Base-by-base conservation (phyloP, 1,140 invertebrate genomes). In the Centruroides sculpturatus region DNA sequence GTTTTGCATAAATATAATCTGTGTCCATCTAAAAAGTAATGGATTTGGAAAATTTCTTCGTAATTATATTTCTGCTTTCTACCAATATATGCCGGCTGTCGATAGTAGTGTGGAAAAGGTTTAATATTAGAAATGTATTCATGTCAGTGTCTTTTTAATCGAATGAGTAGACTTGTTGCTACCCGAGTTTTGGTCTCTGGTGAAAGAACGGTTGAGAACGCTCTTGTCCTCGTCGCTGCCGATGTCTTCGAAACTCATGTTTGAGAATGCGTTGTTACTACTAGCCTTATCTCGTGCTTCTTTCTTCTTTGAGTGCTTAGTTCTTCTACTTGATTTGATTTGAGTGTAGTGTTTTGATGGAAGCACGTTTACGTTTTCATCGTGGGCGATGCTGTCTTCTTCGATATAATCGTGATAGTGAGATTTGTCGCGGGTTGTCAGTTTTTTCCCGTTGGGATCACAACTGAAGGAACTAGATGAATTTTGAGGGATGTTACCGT, bases 191-290 rank as follows among this genome's bases (percentile, higher is more conserved):
- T 41, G 41, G 8, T 41, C 41, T 41, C 41, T 41, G 8, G 41
- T 41, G 41, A 41, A 41, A 8, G 41, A 41, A 41, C 41, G 50
- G 12, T 51, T 51, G 6, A 34, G 12, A 51, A 51, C 34, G 10
- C 13, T 74, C 70, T 47, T 41, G 41, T 76, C 76, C 59, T 85
- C 82, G 64, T 85, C 84, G 34, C 82, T 83, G 3, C 82, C 81
- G 66, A 85, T 84, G 71, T 87, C 85, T 71, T 86, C 85, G 66
- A 87, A 87, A 67, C 84, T 86, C 82, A 86, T 83, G 67, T 87
- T 87, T 65, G 81, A 84, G 64, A 87, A 85, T 4, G 84, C 84
- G 3, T 62, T 67, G n/a, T 64, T 64, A 41, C 62, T 63, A 35
- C 52, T 55, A 0, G 46, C 54, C 34, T 56, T 55, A 10, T 68